A percentile compares a stretch with the other conserved stretches of the same genome.
These are phyloP conservation scores for Chroicocephalus ridibundus DNA, from an alignment of 2,113 vertebrate species.

Conservation along the genomic window DNA sequence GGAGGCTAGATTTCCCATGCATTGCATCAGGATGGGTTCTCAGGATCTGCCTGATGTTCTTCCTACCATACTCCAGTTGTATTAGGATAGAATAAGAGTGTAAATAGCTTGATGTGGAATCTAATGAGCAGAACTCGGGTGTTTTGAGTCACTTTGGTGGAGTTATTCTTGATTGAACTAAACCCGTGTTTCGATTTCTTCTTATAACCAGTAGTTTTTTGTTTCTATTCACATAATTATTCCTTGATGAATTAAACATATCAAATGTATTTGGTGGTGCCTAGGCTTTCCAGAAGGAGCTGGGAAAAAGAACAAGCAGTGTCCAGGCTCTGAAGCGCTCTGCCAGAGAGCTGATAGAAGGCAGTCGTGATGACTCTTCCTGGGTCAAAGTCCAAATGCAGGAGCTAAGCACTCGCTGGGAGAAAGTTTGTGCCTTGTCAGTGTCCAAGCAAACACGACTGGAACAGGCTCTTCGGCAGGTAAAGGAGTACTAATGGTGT, in stretches of 20 bases:
- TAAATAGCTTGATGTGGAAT: not conserved
- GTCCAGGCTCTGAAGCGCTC: slow-evolving; percentile 96
- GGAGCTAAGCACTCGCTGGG: slow-evolving; percentile 94
- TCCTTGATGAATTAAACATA: not conserved
- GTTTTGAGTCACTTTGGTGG: not conserved
- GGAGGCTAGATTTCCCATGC: not conserved
- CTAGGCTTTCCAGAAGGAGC: slow-evolving; percentile 96
- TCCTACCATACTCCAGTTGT: not conserved
- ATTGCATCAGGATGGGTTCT: not conserved
- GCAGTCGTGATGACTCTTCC: slow-evolving; percentile 90
- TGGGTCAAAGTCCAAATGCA: slow-evolving; percentile 99
- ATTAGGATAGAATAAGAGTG: not conserved
- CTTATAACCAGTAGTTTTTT: not conserved
- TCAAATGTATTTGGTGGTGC: not conserved
- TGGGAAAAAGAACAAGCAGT: slow-evolving; percentile 92
- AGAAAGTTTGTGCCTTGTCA: slow-evolving; percentile 92
- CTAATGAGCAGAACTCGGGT: not conserved
- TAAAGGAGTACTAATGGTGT: slow-evolving; percentile 38
- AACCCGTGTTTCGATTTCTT: not conserved
- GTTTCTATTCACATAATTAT: not conserved
- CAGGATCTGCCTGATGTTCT: not conserved
- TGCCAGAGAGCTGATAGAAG: slow-evolving; percentile 89
- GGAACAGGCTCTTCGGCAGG: slow-evolving; percentile 92
- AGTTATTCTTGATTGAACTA: not conserved
- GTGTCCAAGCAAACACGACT: slow-evolving; percentile 92